Percentiles rank a stretch among this genome's conserved stretches.
These are phyloP conservation scores for Malthinus flaveolus DNA, from an alignment of 2,888 invertebrate genomes.

Conservation along the genomic window DNA sequence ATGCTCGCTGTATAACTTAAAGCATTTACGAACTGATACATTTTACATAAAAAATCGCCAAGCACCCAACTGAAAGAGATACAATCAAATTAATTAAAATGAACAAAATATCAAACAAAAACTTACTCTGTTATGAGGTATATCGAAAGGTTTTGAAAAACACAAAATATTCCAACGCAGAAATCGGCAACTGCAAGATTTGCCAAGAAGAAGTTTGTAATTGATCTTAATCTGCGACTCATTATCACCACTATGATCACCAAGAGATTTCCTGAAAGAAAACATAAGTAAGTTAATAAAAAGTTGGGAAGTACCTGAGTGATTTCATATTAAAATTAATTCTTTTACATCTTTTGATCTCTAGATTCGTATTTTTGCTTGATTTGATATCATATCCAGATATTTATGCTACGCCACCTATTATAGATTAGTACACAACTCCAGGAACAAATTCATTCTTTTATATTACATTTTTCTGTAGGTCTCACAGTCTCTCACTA, in stretches of 20 bases:
- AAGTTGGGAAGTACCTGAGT: background rate
- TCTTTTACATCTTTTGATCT: too few species aligned
- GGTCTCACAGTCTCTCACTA: too few species aligned
- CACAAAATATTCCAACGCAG: slow-evolving; percentile 90
- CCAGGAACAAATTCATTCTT: too few species aligned
- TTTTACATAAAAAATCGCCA: slow-evolving; percentile 84
- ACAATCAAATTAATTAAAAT: background rate
- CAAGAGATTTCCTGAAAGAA: slow-evolving; percentile 78
- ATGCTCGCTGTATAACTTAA: slow-evolving; percentile 90
- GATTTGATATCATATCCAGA: too few species aligned
- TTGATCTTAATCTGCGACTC: slow-evolving; percentile 80
- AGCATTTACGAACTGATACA: slow-evolving; percentile 88
- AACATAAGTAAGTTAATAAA: slow-evolving; percentile 4
- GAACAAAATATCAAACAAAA: background rate
- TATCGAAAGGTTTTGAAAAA: slow-evolving; percentile 84
- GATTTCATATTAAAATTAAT: too few species aligned
- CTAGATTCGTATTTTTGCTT: too few species aligned
- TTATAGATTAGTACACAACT: too few species aligned
- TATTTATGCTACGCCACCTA: too few species aligned
- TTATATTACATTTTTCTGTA: too few species aligned
- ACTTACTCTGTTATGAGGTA: slow-evolving; percentile 75
- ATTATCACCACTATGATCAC: slow-evolving; percentile 84
- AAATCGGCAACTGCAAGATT: slow-evolving; percentile 90
- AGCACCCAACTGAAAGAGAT: slow-evolving; percentile 73
- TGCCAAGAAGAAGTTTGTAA: slow-evolving; percentile 90